A percentile compares a stretch with the other conserved stretches of the same genome.
These are phyloP conservation scores for Atherinosoma microstoma DNA, from an alignment of 2,797 vertebrate species.

Conservation along the genomic window DNA sequence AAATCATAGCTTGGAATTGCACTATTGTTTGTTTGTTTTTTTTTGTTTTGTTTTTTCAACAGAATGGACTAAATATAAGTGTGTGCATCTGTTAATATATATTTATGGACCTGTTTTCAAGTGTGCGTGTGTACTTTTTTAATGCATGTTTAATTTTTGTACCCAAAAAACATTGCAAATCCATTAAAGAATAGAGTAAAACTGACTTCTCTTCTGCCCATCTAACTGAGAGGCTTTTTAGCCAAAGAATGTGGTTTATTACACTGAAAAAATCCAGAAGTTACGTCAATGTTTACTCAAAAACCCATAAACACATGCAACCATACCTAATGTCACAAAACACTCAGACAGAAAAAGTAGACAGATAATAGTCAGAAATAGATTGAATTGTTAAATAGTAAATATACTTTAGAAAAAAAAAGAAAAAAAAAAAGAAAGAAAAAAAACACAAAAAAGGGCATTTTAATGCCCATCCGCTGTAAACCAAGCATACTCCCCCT, in stretches of 20 bases:
- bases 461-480: background rate
- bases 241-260: background rate
- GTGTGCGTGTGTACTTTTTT: background rate
- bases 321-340: background rate
- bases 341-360: background rate
- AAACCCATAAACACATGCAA: background rate
- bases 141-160: background rate
- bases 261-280: background rate
- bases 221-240: background rate
- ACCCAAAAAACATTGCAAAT: background rate
- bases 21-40: background rate
- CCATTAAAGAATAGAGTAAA: background rate
- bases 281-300: background rate
- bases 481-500: background rate
- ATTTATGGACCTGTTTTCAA: background rate
- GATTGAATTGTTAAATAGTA: background rate
- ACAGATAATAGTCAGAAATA: too few species aligned
- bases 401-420: background rate
- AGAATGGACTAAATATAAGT: too few species aligned
- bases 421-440: background rate
- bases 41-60: background rate
- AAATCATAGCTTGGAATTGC: background rate
- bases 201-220: background rate
- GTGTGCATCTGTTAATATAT: background rate
- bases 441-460: background rate